Percentiles rank a stretch among this genome's conserved stretches.
Evolutionary conservation across 2,797 vertebrate genomes (phyloP).

Genomic region (Uromys caudimaculatus): DNA sequence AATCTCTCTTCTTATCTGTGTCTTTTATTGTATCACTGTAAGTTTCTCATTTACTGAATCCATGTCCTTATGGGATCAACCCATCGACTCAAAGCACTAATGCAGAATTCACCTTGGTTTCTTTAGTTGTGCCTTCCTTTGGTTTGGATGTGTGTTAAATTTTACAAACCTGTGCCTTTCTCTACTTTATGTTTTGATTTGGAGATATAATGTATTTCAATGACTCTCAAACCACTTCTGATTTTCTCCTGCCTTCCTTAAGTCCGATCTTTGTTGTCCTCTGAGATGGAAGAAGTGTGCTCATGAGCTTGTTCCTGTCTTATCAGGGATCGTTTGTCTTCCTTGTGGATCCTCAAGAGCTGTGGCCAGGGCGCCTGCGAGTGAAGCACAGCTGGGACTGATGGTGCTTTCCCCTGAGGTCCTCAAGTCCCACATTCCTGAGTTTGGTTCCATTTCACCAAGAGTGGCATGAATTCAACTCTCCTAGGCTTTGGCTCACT

Average conservation of each 20-base stretch:
- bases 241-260: background rate
- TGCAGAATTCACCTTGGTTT: background rate
- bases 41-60: background rate
- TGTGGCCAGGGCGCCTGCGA: background rate
- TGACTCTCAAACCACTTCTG: constrained; percentile 2
- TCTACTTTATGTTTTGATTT: background rate
- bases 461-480: constrained; percentile 1
- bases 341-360: background rate
- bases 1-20: background rate
- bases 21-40: background rate
- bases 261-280: background rate
- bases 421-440: constrained; percentile 44
- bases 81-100: background rate
- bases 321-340: background rate
- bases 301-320: background rate
- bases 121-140: background rate
- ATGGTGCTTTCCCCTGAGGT: background rate
- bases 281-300: background rate
- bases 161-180: constrained; percentile 37
- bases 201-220: background rate
- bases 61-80: background rate
- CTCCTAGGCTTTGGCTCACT: constrained; percentile 45
- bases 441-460: constrained; percentile 18
- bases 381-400: background rate
- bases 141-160: background rate